Evolutionary conservation across 2,797 vertebrate genomes (phyloP).

Genomic region (Trachurus trachurus): DNA sequence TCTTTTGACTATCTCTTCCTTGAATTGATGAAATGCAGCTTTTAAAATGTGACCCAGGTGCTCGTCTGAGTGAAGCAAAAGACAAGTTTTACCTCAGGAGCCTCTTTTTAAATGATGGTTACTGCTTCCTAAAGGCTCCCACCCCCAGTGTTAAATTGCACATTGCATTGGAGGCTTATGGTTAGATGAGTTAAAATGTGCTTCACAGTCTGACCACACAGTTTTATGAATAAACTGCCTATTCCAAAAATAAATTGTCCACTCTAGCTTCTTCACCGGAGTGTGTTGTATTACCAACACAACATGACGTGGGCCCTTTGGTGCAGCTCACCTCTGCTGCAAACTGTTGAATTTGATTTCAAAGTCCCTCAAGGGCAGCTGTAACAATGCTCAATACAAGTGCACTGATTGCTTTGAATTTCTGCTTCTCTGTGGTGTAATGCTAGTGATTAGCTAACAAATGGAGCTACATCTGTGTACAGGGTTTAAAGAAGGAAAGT

Average conservation of each 20-base stretch:
- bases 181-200: constrained; percentile 4
- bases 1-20: background rate
- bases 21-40: background rate
- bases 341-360: constrained; percentile 11
- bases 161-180: constrained; percentile 7
- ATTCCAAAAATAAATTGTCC: background rate
- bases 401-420: constrained; percentile 25
- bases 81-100: constrained; percentile 12
- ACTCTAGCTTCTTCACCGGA: background rate
- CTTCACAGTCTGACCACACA: background rate
- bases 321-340: background rate
- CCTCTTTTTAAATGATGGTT: background rate
- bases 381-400: constrained; percentile 11
- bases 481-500: background rate
- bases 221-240: background rate
- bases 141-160: background rate
- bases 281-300: constrained; percentile 1
- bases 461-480: constrained; percentile 1
- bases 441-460: constrained; percentile 3
- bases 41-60: constrained; percentile 1
- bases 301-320: background rate
- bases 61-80: constrained; percentile 3
- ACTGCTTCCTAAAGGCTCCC: constrained; percentile 27
- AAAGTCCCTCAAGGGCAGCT: background rate
- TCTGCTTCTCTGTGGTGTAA: background rate